Evolutionary conservation across 2,797 vertebrate species (phyloP), one percentile per base, ranked within the genome.

Genomic region (Columba guinea): DNA sequence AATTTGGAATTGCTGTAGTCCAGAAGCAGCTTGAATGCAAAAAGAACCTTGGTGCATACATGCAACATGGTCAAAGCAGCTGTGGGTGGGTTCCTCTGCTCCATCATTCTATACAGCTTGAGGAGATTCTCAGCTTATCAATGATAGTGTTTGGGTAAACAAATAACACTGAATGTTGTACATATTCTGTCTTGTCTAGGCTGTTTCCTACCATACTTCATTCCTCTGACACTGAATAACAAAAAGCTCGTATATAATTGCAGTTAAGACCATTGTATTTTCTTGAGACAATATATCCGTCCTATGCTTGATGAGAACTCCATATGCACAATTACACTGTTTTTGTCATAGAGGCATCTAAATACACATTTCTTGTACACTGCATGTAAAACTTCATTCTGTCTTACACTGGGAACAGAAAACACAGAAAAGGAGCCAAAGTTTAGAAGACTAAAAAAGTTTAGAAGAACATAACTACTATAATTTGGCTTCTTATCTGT

Each of bases 301-400:
- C 34, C 84, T 65, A 10, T 20, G 79, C 83, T 92, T 95, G 60
- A 84, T 46, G 67, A 95, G 78, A 70, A 69, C 81, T 82, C 63
- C 62, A 60, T 56, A 60, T n/a, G 67, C 9, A 77, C n/a, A 23
- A 32, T 81, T 58, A 55, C 79, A 87, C 84, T 95, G 44, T 87
- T 94, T 78, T 14, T 32, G 35, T 81, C 39, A 81, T 34, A 84
- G 16, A 13, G 19, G 87, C 35, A 46, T 41, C 67, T 84, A 74
- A 85, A 87, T 35, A 79, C n/a, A 48, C n/a, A 49, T 87, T 93
- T 92, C 74, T 90, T 81, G 5, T 10, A 15, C 35, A 69, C 69
- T 37, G 4, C 71, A 94, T 83, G 34, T 58, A 63, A 60, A 90
- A 39, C 22, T 87, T 91, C 58, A 28, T 69, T 93, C 75, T 49